A percentile compares a stretch with the other conserved stretches of the same genome.
Conservation (phyloP, 2,888 invertebrate species). For the Coenonympha glycerion region DNA sequence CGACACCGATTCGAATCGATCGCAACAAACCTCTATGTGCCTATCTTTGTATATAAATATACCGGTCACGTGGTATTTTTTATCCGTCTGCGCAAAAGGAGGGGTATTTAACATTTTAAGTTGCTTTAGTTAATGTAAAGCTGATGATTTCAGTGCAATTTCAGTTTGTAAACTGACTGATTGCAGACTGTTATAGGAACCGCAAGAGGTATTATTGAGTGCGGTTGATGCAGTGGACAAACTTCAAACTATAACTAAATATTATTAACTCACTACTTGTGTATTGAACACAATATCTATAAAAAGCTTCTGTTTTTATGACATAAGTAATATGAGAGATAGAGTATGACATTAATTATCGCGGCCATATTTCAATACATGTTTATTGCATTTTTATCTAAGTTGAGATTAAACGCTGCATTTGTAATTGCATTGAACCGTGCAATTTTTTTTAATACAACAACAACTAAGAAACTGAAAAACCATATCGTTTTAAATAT, state of each 20-base stretch:
- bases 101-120: no score
- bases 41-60: neutral
- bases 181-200: neutral
- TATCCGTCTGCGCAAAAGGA: neutral
- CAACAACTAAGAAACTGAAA: no score
- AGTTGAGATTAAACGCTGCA: neutral
- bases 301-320: neutral
- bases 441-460: neutral
- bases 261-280: neutral
- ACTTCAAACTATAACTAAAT: no score
- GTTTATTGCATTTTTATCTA: neutral
- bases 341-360: neutral
- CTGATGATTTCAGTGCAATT: no score
- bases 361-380: neutral
- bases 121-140: no score
- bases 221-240: no score
- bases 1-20: slow-evolving; percentile 31
- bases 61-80: neutral
- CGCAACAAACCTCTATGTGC: slow-evolving; percentile 13
- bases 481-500: no score
- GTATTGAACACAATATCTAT: no score
- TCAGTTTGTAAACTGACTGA: no score
- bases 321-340: neutral
- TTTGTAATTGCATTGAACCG: no score
- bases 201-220: neutral